Conservation (phyloP, 2,113 vertebrate genomes). For the Xyrauchen texanus region DNA sequence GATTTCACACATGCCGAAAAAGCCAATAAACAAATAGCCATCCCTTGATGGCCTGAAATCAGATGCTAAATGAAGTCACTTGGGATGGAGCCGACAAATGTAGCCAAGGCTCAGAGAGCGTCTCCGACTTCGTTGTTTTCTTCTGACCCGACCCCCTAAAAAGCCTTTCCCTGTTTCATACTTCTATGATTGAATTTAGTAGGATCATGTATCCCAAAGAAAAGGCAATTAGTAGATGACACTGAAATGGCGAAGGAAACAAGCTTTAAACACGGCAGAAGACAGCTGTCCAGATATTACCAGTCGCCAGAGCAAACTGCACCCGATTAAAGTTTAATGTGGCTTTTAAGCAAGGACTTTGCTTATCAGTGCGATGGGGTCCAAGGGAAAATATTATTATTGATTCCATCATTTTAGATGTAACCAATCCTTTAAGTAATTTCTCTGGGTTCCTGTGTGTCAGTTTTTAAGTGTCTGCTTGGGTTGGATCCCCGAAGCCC, state of each 20-base stretch:
- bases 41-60: conserved; percentile 51
- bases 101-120: conserved; percentile 49
- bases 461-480: conserved; percentile 80
- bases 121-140: conserved; percentile 48
- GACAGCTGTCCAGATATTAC: conserved; percentile 95
- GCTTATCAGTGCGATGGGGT: conserved; percentile 84
- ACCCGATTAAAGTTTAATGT: conserved; percentile 97
- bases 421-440: conserved; percentile 93
- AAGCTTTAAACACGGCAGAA: conserved; percentile 83
- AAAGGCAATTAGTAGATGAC: conserved; percentile 85
- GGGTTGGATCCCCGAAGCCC: conserved; percentile 73
- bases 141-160: conserved; percentile 54
- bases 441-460: conserved; percentile 69
- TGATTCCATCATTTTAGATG: conserved; percentile 94
- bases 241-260: conserved; percentile 84
- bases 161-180: conserved; percentile 67
- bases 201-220: conserved; percentile 72
- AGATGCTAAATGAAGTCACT: conserved; percentile 48
- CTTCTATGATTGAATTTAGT: conserved; percentile 72
- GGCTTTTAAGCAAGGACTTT: conserved; percentile 87
- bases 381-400: conserved; percentile 97
- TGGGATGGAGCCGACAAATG: conserved; percentile 49
- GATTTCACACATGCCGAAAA: conserved; percentile 35
- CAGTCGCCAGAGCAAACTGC: conserved; percentile 87
- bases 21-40: conserved; percentile 52